Evolutionary conservation across 92 coral and sea anemone species (phyloP).

Genomic region (Parazoanthus darwini): DNA sequence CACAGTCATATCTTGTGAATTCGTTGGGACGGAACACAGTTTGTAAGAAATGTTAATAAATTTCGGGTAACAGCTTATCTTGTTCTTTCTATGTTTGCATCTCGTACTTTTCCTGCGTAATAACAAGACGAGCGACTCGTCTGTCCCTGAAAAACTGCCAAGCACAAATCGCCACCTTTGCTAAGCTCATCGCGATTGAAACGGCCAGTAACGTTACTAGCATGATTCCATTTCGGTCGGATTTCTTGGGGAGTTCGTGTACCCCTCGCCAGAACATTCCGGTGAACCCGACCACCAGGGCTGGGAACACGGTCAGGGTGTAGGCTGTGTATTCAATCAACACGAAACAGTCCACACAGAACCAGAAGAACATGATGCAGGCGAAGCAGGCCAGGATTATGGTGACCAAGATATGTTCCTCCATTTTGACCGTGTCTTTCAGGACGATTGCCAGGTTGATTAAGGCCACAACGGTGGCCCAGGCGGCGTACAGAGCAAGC

Average conservation of each 20-base stretch:
- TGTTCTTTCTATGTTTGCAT: constrained; percentile 13
- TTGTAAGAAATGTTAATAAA: not conserved
- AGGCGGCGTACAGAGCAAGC: constrained; percentile 77
- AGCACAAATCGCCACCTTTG: constrained; percentile 59
- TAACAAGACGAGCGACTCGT: constrained; percentile 41
- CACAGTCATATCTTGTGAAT: not conserved
- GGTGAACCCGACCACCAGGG: constrained; percentile 72
- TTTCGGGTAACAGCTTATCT: not conserved
- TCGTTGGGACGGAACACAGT: not conserved
- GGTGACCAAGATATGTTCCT: constrained; percentile 71
- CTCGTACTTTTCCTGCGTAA: constrained; percentile 55
- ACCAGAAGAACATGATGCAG: constrained; percentile 73
- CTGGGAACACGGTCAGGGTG: constrained; percentile 80
- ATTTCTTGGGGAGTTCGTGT: constrained; percentile 55
- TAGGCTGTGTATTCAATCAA: constrained; percentile 59
- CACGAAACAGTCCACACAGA: constrained; percentile 79
- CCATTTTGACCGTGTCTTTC: constrained; percentile 64
- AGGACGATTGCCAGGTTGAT: constrained; percentile 71
- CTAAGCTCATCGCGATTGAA: constrained; percentile 60
- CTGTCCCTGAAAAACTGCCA: constrained; percentile 68
- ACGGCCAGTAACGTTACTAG: constrained; percentile 68
- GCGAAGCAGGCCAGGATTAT: constrained; percentile 72
- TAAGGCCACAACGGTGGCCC: constrained; percentile 76
- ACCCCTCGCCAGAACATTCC: constrained; percentile 63
- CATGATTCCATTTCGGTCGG: constrained; percentile 70